phyloP scores from a whole-genome alignment of 1,140 invertebrate species.

The Uloborus diversus region DNA sequence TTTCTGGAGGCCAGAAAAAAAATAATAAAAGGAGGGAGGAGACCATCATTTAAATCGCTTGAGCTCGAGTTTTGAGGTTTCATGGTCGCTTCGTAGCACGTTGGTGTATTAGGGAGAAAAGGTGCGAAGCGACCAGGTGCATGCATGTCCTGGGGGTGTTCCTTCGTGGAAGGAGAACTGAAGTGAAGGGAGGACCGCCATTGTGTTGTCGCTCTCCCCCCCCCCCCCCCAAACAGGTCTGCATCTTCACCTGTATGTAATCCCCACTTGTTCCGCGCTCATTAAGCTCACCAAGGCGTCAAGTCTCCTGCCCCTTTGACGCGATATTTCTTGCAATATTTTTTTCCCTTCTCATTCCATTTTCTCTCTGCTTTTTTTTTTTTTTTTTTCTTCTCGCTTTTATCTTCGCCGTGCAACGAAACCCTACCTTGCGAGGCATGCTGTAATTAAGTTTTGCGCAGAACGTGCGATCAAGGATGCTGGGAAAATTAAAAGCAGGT shows the following conservation, averaged over 20 bases:
- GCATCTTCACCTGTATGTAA: neutral
- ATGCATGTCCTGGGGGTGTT: slow-evolving; percentile 15
- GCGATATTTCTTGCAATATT: neutral
- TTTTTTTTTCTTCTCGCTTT: neutral
- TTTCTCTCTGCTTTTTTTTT: neutral
- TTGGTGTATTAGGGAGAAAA: neutral
- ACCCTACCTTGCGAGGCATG: neutral
- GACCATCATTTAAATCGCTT: too few species aligned
- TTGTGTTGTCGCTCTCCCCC: neutral
- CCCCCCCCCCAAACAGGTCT: slow-evolving; percentile 31
- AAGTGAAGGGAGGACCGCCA: neutral
- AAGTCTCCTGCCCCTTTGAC: slow-evolving; percentile 44
- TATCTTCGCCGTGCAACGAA: neutral
- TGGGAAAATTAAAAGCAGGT: neutral
- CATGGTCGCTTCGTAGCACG: too few species aligned
- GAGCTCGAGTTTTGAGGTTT: too few species aligned
- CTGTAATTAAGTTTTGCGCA: neutral
- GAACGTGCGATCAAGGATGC: neutral
- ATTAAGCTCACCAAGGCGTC: slow-evolving; percentile 38
- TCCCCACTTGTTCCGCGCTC: slow-evolving; percentile 41
- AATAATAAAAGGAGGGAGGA: too few species aligned
- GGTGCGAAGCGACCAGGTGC: slow-evolving; percentile 25
- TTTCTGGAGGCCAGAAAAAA: too few species aligned
- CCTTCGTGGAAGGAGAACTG: slow-evolving; percentile 19
- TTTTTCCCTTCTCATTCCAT: neutral